Conservation (phyloP, 2,797 vertebrate species). For the Heteromormyrus szaboi region DNA sequence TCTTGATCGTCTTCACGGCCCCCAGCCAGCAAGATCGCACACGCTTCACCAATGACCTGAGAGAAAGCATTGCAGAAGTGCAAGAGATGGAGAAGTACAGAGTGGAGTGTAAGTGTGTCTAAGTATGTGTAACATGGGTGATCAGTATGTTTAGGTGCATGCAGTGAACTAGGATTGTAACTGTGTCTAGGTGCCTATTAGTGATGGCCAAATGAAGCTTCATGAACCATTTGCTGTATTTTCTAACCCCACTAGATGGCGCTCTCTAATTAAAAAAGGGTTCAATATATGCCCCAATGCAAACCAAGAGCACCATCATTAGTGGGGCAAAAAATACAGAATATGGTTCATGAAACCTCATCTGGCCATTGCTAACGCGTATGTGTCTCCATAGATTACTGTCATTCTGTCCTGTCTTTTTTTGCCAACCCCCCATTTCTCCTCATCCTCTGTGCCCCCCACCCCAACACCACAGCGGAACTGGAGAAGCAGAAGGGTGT, state of each 20-base stretch:
- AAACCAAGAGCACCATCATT: neutral
- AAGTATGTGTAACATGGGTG: neutral
- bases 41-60: conserved; percentile 82
- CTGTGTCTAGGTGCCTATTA: neutral
- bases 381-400: neutral
- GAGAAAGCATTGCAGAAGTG: conserved; percentile 85
- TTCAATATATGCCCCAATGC: neutral
- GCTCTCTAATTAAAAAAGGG: neutral
- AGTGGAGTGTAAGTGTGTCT: conserved; percentile 76
- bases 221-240: neutral
- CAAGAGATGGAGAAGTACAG: conserved; percentile 95
- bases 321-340: neutral
- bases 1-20: conserved; percentile 83
- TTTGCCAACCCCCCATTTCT: neutral
- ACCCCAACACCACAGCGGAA: conserved; percentile 62
- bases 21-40: conserved; percentile 85
- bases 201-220: neutral
- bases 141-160: neutral
- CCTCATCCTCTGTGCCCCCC: neutral
- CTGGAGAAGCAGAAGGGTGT: conserved; percentile 90
- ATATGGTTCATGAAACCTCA: neutral
- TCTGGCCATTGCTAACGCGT: neutral
- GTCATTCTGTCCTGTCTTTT: neutral
- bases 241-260: neutral
- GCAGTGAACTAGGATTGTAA: neutral